Conservation (phyloP, 2,797 vertebrate species). For the Hybognathus amarus region DNA sequence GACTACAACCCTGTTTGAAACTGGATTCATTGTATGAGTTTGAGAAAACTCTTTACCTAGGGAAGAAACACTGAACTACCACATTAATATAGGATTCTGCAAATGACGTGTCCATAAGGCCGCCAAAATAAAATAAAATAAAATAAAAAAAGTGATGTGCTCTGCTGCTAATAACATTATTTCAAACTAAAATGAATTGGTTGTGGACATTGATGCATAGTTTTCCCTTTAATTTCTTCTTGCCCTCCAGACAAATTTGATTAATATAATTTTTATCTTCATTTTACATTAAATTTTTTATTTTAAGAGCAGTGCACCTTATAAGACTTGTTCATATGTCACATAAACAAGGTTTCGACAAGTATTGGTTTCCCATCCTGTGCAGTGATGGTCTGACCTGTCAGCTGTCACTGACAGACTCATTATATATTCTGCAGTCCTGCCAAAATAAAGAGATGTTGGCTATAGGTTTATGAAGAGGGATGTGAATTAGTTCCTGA, state of each 20-base stretch:
- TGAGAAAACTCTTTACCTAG: background rate
- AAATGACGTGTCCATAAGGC: background rate
- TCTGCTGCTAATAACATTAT: background rate
- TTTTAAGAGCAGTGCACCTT: background rate
- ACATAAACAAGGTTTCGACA: slow-evolving; percentile 23
- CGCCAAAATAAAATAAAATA: background rate
- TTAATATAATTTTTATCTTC: background rate
- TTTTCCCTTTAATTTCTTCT: background rate
- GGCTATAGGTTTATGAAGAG: slow-evolving; percentile 27
- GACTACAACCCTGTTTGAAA: slow-evolving; percentile 5
- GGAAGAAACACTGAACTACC: background rate
- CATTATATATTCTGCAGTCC: slow-evolving; percentile 49
- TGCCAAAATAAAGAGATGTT: background rate
- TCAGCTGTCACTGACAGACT: slow-evolving; percentile 55
- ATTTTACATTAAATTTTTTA: background rate
- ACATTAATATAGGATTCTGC: slow-evolving; percentile 21
- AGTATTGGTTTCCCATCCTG: slow-evolving; percentile 1
- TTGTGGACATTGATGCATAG: background rate
- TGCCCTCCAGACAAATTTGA: background rate
- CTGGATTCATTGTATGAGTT: background rate
- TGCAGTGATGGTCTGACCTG: slow-evolving; percentile 14
- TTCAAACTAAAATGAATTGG: background rate
- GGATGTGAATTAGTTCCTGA: slow-evolving; percentile 1
- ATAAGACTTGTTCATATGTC: slow-evolving; percentile 40
- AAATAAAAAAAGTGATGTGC: background rate